phyloP scores from a whole-genome alignment of 2,888 invertebrate genomes.

The Arctia plantaginis region DNA sequence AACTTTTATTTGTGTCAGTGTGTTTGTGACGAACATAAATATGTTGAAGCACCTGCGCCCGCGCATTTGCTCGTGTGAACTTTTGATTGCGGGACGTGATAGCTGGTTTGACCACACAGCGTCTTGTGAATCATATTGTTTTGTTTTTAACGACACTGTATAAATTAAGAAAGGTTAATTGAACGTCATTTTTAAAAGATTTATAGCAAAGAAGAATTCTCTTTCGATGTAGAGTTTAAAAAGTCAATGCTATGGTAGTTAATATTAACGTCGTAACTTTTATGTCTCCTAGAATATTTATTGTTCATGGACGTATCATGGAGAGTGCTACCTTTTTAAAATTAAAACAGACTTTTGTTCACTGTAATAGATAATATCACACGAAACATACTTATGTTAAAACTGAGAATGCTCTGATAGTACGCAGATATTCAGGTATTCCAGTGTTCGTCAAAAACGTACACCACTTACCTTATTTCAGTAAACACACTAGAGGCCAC shows the following conservation, averaged over 20 bases:
- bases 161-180: constrained; percentile 19
- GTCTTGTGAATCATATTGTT: constrained; percentile 10
- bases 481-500: neutral
- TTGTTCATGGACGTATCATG: no score
- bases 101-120: constrained; percentile 10
- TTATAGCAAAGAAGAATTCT: neutral
- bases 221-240: neutral
- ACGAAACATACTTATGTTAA: neutral
- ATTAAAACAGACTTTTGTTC: neutral
- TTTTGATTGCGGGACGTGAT: constrained; percentile 9
- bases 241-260: neutral
- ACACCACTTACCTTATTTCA: neutral
- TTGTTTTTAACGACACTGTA: constrained; percentile 2
- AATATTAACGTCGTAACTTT: neutral
- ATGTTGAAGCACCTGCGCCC: constrained; percentile 36
- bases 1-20: constrained; percentile 32
- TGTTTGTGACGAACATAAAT: constrained; percentile 42
- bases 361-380: neutral
- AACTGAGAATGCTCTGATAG: no score
- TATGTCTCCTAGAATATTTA: neutral
- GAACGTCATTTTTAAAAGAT: neutral
- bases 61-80: constrained; percentile 23
- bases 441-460: neutral
- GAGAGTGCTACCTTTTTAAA: neutral
- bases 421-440: neutral